Evolutionary conservation across 2,113 vertebrate species (phyloP).

Genomic region (Blennius ocellaris): DNA sequence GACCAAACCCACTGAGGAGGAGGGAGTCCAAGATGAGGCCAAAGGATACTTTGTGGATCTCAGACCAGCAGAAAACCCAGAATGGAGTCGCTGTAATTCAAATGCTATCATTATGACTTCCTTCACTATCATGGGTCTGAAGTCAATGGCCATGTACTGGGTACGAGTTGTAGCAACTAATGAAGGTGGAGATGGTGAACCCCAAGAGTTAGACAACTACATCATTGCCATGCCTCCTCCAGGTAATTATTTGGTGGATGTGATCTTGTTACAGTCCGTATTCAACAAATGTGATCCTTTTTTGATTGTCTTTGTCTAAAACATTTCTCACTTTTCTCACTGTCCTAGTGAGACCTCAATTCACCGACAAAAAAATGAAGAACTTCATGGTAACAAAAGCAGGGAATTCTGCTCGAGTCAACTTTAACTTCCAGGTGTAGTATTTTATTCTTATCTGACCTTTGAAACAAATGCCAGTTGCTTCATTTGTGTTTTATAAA

Average conservation of each 20-base stretch:
- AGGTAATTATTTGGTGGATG: slow-evolving; percentile 69
- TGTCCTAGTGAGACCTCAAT: slow-evolving; percentile 84
- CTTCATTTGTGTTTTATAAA: not conserved
- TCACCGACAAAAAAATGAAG: slow-evolving; percentile 84
- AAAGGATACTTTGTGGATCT: slow-evolving; percentile 90
- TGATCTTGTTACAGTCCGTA: not conserved
- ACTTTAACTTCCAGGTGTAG: slow-evolving; percentile 86
- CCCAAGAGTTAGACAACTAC: slow-evolving; percentile 79
- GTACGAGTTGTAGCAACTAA: slow-evolving; percentile 85
- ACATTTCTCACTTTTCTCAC: not conserved
- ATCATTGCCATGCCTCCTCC: slow-evolving; percentile 75
- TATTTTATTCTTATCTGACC: not conserved
- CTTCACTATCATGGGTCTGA: slow-evolving; percentile 86
- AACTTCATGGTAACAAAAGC: slow-evolving; percentile 82
- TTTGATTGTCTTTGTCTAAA: not conserved
- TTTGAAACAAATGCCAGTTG: not conserved
- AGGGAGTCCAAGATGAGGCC: slow-evolving; percentile 78
- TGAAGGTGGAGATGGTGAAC: slow-evolving; percentile 81
- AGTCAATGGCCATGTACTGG: slow-evolving; percentile 82
- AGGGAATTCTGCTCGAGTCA: slow-evolving; percentile 83
- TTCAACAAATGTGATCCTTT: not conserved
- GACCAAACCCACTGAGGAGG: slow-evolving; percentile 80
- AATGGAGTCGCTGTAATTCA: slow-evolving; percentile 85
- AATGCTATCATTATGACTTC: slow-evolving; percentile 73
- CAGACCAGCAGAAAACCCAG: slow-evolving; percentile 75